phyloP scores from a whole-genome alignment of 2,797 vertebrate genomes.

The Chrosomus eos region DNA sequence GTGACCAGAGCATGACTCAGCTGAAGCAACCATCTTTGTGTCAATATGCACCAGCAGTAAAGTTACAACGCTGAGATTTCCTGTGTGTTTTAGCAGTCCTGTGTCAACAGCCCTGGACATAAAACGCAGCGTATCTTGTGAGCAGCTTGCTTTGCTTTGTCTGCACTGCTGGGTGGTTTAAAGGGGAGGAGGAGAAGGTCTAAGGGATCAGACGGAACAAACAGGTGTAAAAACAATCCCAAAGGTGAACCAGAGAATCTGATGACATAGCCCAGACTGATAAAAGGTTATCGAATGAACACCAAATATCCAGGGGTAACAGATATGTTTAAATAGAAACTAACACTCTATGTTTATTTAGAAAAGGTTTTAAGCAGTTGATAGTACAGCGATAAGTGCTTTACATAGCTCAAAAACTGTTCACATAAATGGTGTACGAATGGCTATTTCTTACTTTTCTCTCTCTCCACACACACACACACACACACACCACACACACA shows the following conservation, averaged over 20 bases:
- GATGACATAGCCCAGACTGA: not conserved
- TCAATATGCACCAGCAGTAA: not conserved
- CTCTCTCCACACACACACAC: not conserved
- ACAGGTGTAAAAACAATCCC: conserved; percentile 64
- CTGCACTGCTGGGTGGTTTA: not conserved
- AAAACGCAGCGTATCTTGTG: conserved; percentile 3
- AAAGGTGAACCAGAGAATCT: not conserved
- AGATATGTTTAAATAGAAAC: not conserved
- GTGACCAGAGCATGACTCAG: conserved; percentile 22
- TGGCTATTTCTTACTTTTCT: not conserved
- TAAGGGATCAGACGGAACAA: conserved; percentile 57
- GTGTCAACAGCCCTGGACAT: conserved; percentile 39
- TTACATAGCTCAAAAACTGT: not conserved
- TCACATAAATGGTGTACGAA: not conserved
- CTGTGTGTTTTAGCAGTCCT: conserved; percentile 41
- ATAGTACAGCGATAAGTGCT: not conserved
- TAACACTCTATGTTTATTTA: not conserved
- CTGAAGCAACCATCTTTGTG: not conserved
- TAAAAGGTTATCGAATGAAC: not conserved
- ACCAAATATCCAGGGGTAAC: not conserved
- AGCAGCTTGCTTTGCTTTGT: conserved; percentile 23
- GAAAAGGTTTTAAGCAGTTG: not conserved
- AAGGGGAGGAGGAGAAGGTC: conserved; percentile 47
- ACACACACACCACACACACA: not conserved
- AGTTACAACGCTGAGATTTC: conserved; percentile 31